Conservation (phyloP, 2,797 vertebrate species). For the Microctenopoma steveboyesi region DNA sequence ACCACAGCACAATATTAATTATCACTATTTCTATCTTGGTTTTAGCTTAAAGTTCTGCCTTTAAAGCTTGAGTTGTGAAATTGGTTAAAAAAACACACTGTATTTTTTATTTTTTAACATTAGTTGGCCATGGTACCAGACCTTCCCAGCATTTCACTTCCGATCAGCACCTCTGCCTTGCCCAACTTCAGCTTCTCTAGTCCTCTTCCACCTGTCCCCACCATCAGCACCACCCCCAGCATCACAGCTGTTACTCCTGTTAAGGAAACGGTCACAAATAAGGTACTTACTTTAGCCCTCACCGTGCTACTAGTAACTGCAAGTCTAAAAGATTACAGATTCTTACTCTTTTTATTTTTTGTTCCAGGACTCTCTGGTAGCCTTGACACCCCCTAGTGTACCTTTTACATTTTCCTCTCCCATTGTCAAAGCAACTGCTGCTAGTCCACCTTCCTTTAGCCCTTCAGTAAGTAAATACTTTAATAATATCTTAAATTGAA, state of each 20-base stretch:
- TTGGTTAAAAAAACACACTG: too few relatives aligned
- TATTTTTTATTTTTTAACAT: neutral
- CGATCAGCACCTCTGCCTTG: slow-evolving; percentile 86
- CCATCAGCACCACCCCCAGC: slow-evolving; percentile 43
- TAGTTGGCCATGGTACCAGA: slow-evolving; percentile 85
- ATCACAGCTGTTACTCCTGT: slow-evolving; percentile 42
- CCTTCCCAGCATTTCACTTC: slow-evolving; percentile 90
- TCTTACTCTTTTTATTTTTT: neutral
- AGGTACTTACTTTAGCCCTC: slow-evolving; percentile 58
- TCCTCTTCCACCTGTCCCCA: slow-evolving; percentile 64
- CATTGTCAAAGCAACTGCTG: slow-evolving; percentile 94
- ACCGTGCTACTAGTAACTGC: neutral
- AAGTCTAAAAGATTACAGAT: neutral
- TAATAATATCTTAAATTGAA: neutral
- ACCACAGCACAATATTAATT: neutral
- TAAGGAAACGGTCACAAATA: slow-evolving; percentile 57
- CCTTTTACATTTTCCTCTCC: slow-evolving; percentile 95
- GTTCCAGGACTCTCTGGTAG: slow-evolving; percentile 78
- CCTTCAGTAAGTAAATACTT: slow-evolving; percentile 86
- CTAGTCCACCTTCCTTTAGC: slow-evolving; percentile 87
- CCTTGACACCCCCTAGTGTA: slow-evolving; percentile 80
- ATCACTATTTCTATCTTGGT: neutral
- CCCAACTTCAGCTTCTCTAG: slow-evolving; percentile 90
- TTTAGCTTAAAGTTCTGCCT: too few relatives aligned
- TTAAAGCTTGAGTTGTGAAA: too few relatives aligned